Evolutionary conservation across 37 sponge, comb jelly and placozoan genomes (phyloP).

Genomic region (Geodia barretti): DNA sequence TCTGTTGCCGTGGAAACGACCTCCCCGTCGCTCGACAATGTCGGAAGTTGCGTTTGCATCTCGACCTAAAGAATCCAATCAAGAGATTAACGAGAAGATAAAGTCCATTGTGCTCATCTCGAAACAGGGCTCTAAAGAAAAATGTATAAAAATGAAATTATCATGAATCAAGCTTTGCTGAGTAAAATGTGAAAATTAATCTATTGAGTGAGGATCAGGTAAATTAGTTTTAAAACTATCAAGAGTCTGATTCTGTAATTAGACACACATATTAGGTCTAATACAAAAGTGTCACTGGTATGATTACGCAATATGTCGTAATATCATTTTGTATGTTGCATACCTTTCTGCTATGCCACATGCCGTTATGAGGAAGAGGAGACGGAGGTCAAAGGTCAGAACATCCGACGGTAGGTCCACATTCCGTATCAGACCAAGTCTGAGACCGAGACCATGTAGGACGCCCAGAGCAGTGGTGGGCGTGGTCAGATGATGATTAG

Average conservation of each 20-base stretch:
- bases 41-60: not conserved
- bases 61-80: no score
- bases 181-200: no score
- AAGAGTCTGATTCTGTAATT: no score
- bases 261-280: no score
- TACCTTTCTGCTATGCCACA: slow-evolving; percentile 44
- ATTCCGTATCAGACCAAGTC: slow-evolving; percentile 9
- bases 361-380: slow-evolving; percentile 73
- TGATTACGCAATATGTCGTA: not conserved
- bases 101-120: slow-evolving; percentile 41
- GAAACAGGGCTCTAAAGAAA: slow-evolving; percentile 14
- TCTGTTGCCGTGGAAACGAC: no score
- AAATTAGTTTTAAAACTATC: no score
- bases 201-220: no score
- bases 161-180: no score
- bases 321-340: no score
- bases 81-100: slow-evolving; percentile 14
- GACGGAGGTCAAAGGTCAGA: slow-evolving; percentile 51
- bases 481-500: slow-evolving; percentile 31
- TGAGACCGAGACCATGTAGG: slow-evolving; percentile 23
- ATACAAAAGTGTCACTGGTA: not conserved
- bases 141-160: no score
- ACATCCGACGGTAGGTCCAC: slow-evolving; percentile 16
- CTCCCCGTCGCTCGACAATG: no score
- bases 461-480: slow-evolving; percentile 24